A percentile compares a stretch with the other conserved stretches of the same genome.
Evolutionary conservation across 1,140 invertebrate genomes (phyloP).

Genomic region (Bombyx mandarina): DNA sequence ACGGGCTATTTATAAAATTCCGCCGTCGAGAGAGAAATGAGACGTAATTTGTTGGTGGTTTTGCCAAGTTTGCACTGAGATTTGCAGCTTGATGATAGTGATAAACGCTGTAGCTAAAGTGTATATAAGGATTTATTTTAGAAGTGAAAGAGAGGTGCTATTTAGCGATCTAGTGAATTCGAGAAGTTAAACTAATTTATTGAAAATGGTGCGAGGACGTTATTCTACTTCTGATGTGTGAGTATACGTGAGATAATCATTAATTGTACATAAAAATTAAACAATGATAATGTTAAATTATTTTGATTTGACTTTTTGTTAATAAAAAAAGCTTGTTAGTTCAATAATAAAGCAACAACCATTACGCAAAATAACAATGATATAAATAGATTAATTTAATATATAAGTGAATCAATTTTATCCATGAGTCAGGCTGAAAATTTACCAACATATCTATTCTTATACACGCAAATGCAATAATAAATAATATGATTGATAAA

Average conservation of each 20-base stretch:
- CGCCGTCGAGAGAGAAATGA: slow-evolving; percentile 40
- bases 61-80: slow-evolving; percentile 53
- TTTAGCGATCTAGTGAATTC: slow-evolving; percentile 16
- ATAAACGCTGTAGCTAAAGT: slow-evolving; percentile 32
- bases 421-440: too few species aligned
- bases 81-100: slow-evolving; percentile 29
- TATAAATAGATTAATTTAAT: too few species aligned
- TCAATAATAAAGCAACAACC: too few species aligned
- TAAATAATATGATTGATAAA: too few species aligned
- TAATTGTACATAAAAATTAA: too few species aligned
- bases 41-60: slow-evolving; percentile 36
- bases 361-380: too few species aligned
- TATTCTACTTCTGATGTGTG: slow-evolving; percentile 59
- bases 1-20: slow-evolving; percentile 45
- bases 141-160: slow-evolving; percentile 31
- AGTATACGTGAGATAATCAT: slow-evolving; percentile 19
- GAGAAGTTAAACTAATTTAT: slow-evolving; percentile 13
- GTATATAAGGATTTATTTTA: slow-evolving; percentile 37
- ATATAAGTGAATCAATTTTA: too few species aligned
- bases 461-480: too few species aligned
- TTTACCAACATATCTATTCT: too few species aligned
- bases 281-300: too few species aligned
- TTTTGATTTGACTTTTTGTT: too few species aligned
- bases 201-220: slow-evolving; percentile 56
- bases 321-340: too few species aligned